Evolutionary conservation across 2,888 invertebrate species (phyloP).

Genomic region (Opisthograptis luteolata): DNA sequence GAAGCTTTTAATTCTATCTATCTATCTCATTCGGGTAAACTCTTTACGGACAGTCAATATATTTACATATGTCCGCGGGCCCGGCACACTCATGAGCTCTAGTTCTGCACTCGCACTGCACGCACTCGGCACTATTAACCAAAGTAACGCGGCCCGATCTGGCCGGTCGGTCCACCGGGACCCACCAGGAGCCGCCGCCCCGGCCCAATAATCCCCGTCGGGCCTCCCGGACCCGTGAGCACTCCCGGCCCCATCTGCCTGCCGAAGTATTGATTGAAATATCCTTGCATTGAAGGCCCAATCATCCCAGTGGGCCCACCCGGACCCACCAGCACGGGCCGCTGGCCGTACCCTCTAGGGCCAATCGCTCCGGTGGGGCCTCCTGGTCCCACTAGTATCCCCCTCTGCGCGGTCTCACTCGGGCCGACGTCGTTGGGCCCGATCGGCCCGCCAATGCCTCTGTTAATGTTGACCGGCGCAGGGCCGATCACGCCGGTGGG

Average conservation of each 20-base stretch:
- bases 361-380: conserved; percentile 57
- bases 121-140: conserved; percentile 62
- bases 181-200: conserved; percentile 57
- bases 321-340: conserved; percentile 69
- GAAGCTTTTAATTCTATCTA: too few relatives aligned
- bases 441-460: conserved; percentile 57
- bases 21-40: conserved; percentile 29
- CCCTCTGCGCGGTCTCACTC: conserved; percentile 50
- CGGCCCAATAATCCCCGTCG: conserved; percentile 57
- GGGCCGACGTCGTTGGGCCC: conserved; percentile 40
- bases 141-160: conserved; percentile 66
- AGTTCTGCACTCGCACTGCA: conserved; percentile 11
- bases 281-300: conserved; percentile 42
- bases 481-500: conserved; percentile 49
- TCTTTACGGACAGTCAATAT: conserved; percentile 39
- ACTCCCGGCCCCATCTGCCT: conserved; percentile 54
- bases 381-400: conserved; percentile 75
- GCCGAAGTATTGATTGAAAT: conserved; percentile 41
- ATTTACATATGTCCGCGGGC: conserved; percentile 47
- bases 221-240: conserved; percentile 71
- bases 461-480: conserved; percentile 19
- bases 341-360: conserved; percentile 40
- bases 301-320: conserved; percentile 64
- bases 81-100: too few relatives aligned
- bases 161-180: conserved; percentile 74